A percentile compares a stretch with the other conserved stretches of the same genome.
These are phyloP conservation scores for Haemorhous mexicanus DNA, from an alignment of 2,113 vertebrate species.

Conservation along the genomic window DNA sequence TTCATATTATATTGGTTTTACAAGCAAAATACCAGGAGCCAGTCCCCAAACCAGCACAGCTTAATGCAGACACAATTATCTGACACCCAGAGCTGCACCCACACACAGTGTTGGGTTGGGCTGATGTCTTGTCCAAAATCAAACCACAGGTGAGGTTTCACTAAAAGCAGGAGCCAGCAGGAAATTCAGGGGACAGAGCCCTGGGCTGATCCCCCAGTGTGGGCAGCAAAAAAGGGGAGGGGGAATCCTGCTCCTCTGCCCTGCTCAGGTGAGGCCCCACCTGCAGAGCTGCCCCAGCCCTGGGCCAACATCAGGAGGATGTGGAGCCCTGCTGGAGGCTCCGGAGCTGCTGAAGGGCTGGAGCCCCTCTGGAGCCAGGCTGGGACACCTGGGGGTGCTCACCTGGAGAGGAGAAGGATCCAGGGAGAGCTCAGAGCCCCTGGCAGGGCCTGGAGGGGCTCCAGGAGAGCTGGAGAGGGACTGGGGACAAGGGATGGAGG, in stretches of 20 bases:
- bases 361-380: neutral
- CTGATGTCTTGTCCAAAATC: neutral
- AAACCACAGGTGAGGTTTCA: neutral
- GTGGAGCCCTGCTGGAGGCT: neutral
- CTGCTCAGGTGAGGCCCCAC: neutral
- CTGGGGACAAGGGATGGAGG: neutral
- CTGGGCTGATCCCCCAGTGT: neutral
- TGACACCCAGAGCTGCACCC: neutral
- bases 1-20: accelerated
- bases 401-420: neutral
- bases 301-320: accelerated
- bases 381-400: neutral
- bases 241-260: neutral
- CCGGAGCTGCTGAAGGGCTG: neutral
- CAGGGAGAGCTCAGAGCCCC: neutral
- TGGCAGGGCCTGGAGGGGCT: neutral
- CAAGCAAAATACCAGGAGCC: neutral
- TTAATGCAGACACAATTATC: accelerated
- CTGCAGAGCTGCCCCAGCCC: neutral
- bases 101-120: accelerated
- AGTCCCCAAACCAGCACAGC: neutral
- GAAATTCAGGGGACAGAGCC: neutral
- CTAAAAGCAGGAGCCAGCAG: neutral
- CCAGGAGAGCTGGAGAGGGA: neutral
- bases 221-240: neutral